Conservation (phyloP, 2,888 invertebrate genomes). For the Chymomyza fuscimana region DNA sequence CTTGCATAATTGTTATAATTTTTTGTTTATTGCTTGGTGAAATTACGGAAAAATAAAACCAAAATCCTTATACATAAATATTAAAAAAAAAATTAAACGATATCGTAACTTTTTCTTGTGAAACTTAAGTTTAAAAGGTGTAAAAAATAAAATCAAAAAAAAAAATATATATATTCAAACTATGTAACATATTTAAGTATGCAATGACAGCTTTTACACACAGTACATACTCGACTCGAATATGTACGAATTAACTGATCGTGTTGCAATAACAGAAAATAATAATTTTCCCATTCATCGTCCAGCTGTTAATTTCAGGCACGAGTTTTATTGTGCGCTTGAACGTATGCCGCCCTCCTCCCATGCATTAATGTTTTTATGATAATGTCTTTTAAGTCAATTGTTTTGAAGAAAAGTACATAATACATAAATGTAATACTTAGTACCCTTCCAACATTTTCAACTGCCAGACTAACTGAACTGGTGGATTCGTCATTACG, state of each 20-base stretch:
- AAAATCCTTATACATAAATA: background rate
- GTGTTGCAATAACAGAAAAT: constrained; percentile 2
- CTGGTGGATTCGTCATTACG: constrained; percentile 10
- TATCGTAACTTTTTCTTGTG: constrained; percentile 27
- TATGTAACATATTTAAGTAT: constrained; percentile 8
- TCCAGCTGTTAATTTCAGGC: constrained; percentile 18
- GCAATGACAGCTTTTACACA: background rate
- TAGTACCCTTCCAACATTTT: background rate
- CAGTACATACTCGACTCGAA: background rate
- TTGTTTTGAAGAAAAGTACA: constrained; percentile 21
- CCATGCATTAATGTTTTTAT: background rate
- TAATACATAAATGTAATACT: constrained; percentile 4
- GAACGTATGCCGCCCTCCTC: background rate
- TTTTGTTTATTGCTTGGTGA: background rate
- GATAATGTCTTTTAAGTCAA: constrained; percentile 14
- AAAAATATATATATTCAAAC: constrained; percentile 22
- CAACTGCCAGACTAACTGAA: background rate
- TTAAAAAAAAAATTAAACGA: background rate
- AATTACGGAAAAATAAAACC: background rate
- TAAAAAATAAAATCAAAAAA: background rate
- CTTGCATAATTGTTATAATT: constrained; percentile 1
- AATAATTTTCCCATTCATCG: constrained; percentile 3
- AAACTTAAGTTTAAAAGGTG: constrained; percentile 7
- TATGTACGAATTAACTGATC: background rate
- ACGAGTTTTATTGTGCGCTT: constrained; percentile 48